Evolutionary conservation across 1,140 invertebrate species (phyloP).

Genomic region (Chlorops oryzae): DNA sequence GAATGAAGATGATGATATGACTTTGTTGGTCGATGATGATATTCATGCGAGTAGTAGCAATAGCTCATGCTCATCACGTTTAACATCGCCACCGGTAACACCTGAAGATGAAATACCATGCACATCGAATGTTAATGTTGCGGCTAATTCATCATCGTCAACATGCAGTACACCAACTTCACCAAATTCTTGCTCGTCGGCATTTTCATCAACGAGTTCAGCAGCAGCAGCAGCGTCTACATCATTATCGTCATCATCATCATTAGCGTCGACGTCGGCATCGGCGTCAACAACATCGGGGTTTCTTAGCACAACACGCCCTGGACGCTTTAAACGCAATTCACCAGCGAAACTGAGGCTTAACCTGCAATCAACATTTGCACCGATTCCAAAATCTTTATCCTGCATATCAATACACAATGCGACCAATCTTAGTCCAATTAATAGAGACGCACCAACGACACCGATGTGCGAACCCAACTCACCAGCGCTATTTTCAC

Average conservation of each 20-base stretch:
- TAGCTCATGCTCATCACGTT: slow-evolving; percentile 39
- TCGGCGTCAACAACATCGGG: slow-evolving; percentile 11
- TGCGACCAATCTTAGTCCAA: slow-evolving; percentile 18
- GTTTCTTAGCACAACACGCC: slow-evolving; percentile 26
- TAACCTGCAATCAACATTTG: slow-evolving; percentile 35
- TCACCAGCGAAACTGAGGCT: slow-evolving; percentile 41
- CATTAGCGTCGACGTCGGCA: slow-evolving; percentile 2
- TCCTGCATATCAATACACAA: slow-evolving; percentile 39
- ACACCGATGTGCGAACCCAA: slow-evolving; percentile 30
- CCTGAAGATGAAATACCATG: slow-evolving; percentile 35
- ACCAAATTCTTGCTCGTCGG: slow-evolving; percentile 14
- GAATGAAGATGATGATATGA: slow-evolving; percentile 38
- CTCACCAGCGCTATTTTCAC: slow-evolving; percentile 10
- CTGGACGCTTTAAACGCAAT: slow-evolving; percentile 34
- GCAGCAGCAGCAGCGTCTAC: slow-evolving; percentile 10
- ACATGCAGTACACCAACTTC: background rate
- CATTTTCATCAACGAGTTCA: slow-evolving; percentile 19
- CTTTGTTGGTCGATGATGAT: no score
- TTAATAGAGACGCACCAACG: slow-evolving; percentile 20
- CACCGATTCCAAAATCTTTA: slow-evolving; percentile 34
- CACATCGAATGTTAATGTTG: slow-evolving; percentile 21
- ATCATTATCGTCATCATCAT: slow-evolving; percentile 17
- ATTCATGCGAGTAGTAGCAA: slow-evolving; percentile 8
- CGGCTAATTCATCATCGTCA: slow-evolving; percentile 25
- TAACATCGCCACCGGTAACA: slow-evolving; percentile 37